Percentiles rank a stretch among this genome's conserved stretches.
Conservation (phyloP, 2,888 invertebrate genomes). For the Acronicta psi region DNA sequence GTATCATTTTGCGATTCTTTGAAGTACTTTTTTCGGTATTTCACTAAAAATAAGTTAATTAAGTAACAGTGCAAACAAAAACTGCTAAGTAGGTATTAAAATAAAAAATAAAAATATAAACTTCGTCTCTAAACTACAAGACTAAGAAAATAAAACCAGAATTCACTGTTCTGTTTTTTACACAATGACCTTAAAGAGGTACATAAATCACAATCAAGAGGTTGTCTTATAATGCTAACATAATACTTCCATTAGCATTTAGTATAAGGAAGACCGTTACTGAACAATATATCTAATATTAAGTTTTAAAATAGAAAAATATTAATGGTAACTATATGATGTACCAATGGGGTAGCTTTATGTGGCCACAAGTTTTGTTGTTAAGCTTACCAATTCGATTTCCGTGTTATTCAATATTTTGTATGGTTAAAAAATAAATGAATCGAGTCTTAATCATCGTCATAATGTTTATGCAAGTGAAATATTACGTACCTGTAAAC, state of each 20-base stretch:
- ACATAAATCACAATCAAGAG: constrained; percentile 52
- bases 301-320: constrained; percentile 12
- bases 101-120: constrained; percentile 5
- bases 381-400: background rate
- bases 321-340: constrained; percentile 13
- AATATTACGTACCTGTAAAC: background rate
- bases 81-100: background rate
- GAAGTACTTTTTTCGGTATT: too few species aligned
- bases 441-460: too few species aligned
- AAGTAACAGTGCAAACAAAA: too few species aligned
- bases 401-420: background rate
- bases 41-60: too few species aligned
- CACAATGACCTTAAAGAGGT: constrained; percentile 44
- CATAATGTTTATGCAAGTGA: background rate
- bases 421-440: background rate
- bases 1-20: too few species aligned
- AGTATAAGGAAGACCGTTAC: constrained; percentile 40
- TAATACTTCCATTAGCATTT: constrained; percentile 47
- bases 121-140: background rate
- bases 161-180: constrained; percentile 19
- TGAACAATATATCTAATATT: constrained; percentile 42
- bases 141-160: constrained; percentile 16
- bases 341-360: constrained; percentile 43
- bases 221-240: constrained; percentile 47
- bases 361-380: constrained; percentile 13